phyloP scores from a whole-genome alignment of 2,797 vertebrate genomes.

The Agapornis canus region DNA sequence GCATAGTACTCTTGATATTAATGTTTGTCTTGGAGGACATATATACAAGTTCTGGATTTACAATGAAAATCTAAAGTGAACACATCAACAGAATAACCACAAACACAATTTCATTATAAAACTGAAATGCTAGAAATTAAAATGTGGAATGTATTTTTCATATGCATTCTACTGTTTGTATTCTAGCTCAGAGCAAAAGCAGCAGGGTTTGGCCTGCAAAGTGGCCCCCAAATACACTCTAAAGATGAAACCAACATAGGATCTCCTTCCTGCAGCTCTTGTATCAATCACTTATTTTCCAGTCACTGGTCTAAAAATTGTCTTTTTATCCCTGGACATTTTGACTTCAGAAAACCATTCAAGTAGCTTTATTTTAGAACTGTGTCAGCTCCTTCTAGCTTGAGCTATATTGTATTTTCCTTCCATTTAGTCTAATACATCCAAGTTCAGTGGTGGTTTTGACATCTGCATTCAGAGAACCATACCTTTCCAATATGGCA shows the following conservation, averaged over 20 bases:
- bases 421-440: neutral
- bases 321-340: neutral
- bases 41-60: neutral
- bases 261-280: neutral
- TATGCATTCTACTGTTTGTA: neutral
- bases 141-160: neutral
- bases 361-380: neutral
- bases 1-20: neutral
- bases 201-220: neutral
- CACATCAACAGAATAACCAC: neutral
- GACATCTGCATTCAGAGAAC: neutral
- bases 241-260: neutral
- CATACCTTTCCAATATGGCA: neutral
- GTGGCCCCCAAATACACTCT: neutral
- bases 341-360: slow-evolving; percentile 7
- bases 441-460: neutral
- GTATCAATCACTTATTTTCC: neutral
- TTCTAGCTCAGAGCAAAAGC: neutral
- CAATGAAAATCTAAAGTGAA: neutral
- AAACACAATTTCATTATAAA: neutral
- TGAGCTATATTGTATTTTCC: neutral
- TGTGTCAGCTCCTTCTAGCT: neutral
- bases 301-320: neutral
- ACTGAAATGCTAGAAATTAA: neutral
- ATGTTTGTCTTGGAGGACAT: neutral